Conservation (phyloP, 37 sponge, comb jelly and placozoan species). For the Spongia lamella region DNA sequence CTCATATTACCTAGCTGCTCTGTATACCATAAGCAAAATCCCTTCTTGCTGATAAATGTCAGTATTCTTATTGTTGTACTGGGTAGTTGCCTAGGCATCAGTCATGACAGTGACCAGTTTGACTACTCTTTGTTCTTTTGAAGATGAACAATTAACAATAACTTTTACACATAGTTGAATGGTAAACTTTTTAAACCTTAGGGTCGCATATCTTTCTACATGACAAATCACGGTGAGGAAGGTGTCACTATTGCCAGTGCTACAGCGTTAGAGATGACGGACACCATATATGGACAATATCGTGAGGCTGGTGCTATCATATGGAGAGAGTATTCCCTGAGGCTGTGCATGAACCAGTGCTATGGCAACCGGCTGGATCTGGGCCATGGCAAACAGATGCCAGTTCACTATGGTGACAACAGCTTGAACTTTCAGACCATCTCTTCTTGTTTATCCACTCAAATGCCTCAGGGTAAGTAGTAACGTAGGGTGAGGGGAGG, state of each 20-base stretch:
- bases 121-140: no score
- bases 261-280: conserved; percentile 75
- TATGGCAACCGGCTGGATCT: conserved; percentile 79
- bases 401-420: conserved; percentile 88
- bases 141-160: no score
- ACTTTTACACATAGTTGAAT: no score
- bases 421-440: conserved; percentile 78
- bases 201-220: conserved; percentile 96
- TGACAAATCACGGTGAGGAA: conserved; percentile 88
- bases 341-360: conserved; percentile 87
- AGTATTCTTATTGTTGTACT: no score
- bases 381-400: conserved; percentile 96
- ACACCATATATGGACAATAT: conserved; percentile 92
- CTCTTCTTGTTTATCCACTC: conserved; percentile 89
- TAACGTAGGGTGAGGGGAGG: no score
- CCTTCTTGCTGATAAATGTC: no score
- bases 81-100: no score
- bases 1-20: no score
- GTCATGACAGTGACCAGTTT: no score
- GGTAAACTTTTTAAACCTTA: no score
- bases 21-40: no score
- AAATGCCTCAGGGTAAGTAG: conserved; percentile 88
- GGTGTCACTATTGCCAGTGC: conserved; percentile 85
- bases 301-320: conserved; percentile 89
- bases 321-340: conserved; percentile 84